These are phyloP conservation scores for Rhagophthalmus giganteus DNA, from an alignment of 2,888 invertebrate genomes.

Conservation along the genomic window DNA sequence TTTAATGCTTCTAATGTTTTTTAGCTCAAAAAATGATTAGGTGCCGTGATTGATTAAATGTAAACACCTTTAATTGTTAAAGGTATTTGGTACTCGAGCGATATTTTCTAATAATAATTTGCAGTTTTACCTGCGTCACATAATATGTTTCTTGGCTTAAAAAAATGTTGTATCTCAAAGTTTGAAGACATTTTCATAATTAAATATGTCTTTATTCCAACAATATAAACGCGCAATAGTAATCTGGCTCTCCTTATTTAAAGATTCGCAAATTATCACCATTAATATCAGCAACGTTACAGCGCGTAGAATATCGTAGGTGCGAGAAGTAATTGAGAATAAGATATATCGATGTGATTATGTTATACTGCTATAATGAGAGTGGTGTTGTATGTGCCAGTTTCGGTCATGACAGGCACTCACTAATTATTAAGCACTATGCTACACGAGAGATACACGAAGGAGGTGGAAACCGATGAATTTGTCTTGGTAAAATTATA, in stretches of 20 bases:
- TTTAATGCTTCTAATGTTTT: too few species aligned
- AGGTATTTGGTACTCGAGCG: too few species aligned
- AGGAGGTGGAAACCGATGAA: background rate
- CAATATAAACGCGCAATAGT: background rate
- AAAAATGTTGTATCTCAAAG: too few species aligned
- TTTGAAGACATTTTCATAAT: too few species aligned
- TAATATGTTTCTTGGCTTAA: too few species aligned
- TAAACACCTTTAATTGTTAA: too few species aligned
- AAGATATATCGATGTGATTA: background rate
- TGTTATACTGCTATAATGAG: background rate
- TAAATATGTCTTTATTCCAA: too few species aligned
- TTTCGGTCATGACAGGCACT: background rate
- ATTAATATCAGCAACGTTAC: background rate
- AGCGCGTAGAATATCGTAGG: background rate
- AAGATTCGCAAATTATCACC: background rate
- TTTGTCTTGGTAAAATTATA: background rate
- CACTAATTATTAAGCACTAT: background rate
- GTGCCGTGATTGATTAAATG: too few species aligned
- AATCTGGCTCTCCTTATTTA: background rate
- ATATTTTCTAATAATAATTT: too few species aligned
- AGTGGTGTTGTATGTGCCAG: background rate
- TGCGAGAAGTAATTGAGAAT: background rate
- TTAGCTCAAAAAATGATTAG: too few species aligned
- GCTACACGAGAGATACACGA: background rate
- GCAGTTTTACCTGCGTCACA: too few species aligned